Conservation (phyloP, 2,797 vertebrate genomes). For the Parauchenoglanis punctatus region DNA sequence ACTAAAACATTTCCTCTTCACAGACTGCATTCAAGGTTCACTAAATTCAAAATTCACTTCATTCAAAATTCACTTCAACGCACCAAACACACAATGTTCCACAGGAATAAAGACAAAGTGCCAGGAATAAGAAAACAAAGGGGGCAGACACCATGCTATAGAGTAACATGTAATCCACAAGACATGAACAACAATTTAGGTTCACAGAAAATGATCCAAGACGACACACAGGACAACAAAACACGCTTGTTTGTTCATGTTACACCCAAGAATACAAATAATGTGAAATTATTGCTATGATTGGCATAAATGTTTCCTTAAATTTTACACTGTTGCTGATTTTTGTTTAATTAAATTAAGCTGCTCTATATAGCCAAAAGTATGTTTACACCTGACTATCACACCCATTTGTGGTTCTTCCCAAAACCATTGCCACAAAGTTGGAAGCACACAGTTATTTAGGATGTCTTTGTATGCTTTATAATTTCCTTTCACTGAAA, state of each 20-base stretch:
- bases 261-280: constrained; percentile 13
- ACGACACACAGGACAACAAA: constrained; percentile 15
- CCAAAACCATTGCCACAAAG: background rate
- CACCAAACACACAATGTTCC: background rate
- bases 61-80: constrained; percentile 4
- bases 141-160: constrained; percentile 16
- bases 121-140: background rate
- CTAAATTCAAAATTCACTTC: constrained; percentile 6
- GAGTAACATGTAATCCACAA: background rate
- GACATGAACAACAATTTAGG: constrained; percentile 19
- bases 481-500: background rate
- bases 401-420: background rate
- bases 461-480: background rate
- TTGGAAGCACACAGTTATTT: background rate
- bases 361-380: background rate
- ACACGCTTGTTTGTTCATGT: constrained; percentile 1
- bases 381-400: background rate
- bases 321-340: background rate
- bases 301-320: background rate
- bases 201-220: background rate
- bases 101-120: constrained; percentile 16
- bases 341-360: background rate
- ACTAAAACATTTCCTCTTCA: background rate
- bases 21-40: background rate
- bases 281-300: background rate